phyloP scores from a whole-genome alignment of 2,797 vertebrate genomes.

The Sebastes minor region DNA sequence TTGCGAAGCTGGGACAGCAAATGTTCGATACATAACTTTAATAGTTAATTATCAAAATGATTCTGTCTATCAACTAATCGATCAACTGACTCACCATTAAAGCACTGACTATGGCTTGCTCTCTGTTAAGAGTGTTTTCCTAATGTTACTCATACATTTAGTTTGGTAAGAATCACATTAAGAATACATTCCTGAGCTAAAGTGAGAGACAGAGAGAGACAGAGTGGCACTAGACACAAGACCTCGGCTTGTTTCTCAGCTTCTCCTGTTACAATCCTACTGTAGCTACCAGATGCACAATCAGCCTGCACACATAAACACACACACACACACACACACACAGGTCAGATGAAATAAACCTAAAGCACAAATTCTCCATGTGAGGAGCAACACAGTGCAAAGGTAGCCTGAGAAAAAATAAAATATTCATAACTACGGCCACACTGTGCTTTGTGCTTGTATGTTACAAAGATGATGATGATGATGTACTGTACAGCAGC shows the following conservation, averaged over 20 bases:
- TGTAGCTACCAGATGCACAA: not conserved
- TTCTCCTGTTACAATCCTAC: conserved; percentile 11
- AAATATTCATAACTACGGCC: not conserved
- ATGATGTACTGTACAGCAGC: not conserved
- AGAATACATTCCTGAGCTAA: too few relatives aligned
- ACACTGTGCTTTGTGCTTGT: not conserved
- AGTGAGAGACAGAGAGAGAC: not conserved
- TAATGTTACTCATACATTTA: not conserved
- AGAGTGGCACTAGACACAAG: not conserved
- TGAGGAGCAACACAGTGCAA: conserved; percentile 9
- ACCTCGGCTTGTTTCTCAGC: not conserved
- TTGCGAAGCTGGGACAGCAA: too few relatives aligned
- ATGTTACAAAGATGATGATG: not conserved
- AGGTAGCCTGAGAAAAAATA: conserved; percentile 12
- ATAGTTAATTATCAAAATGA: not conserved
- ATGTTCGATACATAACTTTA: not conserved
- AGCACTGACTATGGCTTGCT: not conserved
- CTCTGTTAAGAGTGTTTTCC: not conserved
- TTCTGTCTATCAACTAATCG: too few relatives aligned
- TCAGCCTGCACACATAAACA: not conserved
- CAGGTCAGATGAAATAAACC: conserved; percentile 33
- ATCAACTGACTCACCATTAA: not conserved
- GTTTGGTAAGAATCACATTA: not conserved
- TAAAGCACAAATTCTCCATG: not conserved
- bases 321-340: not conserved